A percentile compares a stretch with the other conserved stretches of the same genome.
phyloP scores from a whole-genome alignment of 92 coral and sea anemone species.

The Ricordea florida region DNA sequence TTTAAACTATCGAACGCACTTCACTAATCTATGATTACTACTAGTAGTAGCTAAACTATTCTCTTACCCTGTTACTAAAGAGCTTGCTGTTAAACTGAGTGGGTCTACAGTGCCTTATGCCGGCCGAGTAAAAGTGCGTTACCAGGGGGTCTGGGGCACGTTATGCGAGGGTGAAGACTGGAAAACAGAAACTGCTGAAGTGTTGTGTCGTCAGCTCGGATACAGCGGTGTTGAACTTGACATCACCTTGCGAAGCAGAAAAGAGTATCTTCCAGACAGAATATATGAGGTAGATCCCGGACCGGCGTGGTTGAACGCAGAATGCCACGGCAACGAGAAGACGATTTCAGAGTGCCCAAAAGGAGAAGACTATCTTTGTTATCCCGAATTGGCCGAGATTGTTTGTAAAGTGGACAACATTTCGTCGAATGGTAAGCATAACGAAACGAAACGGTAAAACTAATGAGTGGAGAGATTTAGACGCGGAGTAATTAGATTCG shows the following conservation, averaged over 20 bases:
- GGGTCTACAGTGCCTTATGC: slow-evolving; percentile 30
- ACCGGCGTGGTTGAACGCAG: slow-evolving; percentile 23
- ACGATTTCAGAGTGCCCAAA: slow-evolving; percentile 2
- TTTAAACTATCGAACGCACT: no score
- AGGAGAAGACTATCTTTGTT: not conserved
- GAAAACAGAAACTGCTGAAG: slow-evolving; percentile 33
- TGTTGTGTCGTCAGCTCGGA: slow-evolving; percentile 55
- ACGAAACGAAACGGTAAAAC: no score
- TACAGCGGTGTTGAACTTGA: slow-evolving; percentile 28
- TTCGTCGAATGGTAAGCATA: slow-evolving; percentile 12
- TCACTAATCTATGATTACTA: no score
- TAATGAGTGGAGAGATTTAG: no score
- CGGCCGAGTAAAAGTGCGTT: slow-evolving; percentile 45
- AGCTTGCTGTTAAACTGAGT: not conserved
- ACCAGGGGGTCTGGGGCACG: slow-evolving; percentile 62
- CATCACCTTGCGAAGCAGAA: not conserved
- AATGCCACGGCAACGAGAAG: slow-evolving; percentile 10
- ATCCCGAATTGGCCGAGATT: not conserved
- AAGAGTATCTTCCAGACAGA: not conserved
- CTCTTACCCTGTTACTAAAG: no score
- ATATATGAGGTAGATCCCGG: slow-evolving; percentile 18
- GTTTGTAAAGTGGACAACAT: slow-evolving; percentile 9
- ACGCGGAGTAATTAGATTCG: no score
- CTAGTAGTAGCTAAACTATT: no score
- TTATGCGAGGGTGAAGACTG: slow-evolving; percentile 1